Evolutionary conservation across 2,797 vertebrate species (phyloP).

Genomic region (Channa striata): DNA sequence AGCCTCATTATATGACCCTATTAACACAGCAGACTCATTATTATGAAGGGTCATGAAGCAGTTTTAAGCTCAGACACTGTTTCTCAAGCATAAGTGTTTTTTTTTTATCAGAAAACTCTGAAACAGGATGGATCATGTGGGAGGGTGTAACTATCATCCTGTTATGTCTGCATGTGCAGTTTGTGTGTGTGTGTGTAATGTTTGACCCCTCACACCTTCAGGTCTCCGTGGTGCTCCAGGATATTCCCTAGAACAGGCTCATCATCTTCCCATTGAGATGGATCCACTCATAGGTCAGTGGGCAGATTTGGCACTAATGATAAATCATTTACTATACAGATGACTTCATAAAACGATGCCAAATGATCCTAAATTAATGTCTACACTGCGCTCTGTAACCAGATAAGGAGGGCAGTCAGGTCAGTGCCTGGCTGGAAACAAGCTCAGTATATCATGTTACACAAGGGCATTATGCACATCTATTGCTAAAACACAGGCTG

Average conservation of each 20-base stretch:
- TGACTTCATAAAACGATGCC: neutral
- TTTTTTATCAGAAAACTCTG: no score
- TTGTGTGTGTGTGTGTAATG: conserved; percentile 8
- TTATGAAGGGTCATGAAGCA: conserved; percentile 28
- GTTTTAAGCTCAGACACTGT: conserved; percentile 10
- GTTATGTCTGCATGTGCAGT: neutral
- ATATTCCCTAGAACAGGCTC: conserved; percentile 98
- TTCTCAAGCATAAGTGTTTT: conserved; percentile 8
- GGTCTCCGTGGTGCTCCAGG: conserved; percentile 97
- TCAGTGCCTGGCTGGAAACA: conserved; percentile 3
- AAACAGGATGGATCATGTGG: neutral
- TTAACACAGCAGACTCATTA: conserved; percentile 40
- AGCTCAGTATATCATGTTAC: conserved; percentile 3
- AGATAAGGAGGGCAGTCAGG: conserved; percentile 16
- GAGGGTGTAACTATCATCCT: no score
- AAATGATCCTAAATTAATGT: neutral
- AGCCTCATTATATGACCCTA: conserved; percentile 48
- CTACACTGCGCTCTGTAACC: conserved; percentile 2
- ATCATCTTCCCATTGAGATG: conserved; percentile 99
- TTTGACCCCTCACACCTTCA: conserved; percentile 57
- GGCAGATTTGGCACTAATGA: neutral
- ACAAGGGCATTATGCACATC: conserved; percentile 3
- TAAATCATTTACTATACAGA: neutral
- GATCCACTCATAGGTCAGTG: conserved; percentile 96
- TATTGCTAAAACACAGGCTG: conserved; percentile 4